Conservation (phyloP, 1,140 invertebrate genomes). For the Pogonomyrmex barbatus region DNA sequence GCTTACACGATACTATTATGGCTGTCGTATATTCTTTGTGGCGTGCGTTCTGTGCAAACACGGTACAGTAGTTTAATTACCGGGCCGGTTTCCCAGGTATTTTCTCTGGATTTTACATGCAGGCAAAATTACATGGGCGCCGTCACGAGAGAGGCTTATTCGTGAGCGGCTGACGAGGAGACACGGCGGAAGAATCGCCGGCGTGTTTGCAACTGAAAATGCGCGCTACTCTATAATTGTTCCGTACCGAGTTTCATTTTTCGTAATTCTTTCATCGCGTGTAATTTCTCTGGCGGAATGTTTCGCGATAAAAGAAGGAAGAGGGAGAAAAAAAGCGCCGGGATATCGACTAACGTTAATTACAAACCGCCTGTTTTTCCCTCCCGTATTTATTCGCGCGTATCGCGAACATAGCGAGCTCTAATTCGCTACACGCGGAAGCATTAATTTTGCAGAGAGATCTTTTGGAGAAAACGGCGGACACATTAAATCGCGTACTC, state of each 20-base stretch:
- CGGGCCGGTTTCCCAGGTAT: slow-evolving; percentile 24
- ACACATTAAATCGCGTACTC: slow-evolving; percentile 7
- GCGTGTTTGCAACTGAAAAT: slow-evolving; percentile 1
- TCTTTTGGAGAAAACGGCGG: not conserved
- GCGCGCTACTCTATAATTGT: slow-evolving; percentile 16
- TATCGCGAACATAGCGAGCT: not conserved
- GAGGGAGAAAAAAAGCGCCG: not conserved
- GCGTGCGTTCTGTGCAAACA: slow-evolving; percentile 22
- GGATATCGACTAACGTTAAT: slow-evolving; percentile 49
- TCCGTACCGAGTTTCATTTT: slow-evolving; percentile 24
- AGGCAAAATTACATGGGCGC: slow-evolving; percentile 38
- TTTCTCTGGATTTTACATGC: slow-evolving; percentile 36
- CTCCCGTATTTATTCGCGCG: slow-evolving; percentile 18
- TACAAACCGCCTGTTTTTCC: slow-evolving; percentile 31
- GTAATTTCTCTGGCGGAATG: slow-evolving; percentile 18
- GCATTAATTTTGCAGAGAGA: slow-evolving; percentile 20
- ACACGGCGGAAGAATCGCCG: not conserved
- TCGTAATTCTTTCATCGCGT: slow-evolving; percentile 23
- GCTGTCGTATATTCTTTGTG: slow-evolving; percentile 43
- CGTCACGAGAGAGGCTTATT: slow-evolving; percentile 44
- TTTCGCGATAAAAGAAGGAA: not conserved
- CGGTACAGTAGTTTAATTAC: slow-evolving; percentile 48
- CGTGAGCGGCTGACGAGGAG: not conserved
- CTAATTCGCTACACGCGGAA: not conserved
- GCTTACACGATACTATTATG: slow-evolving; percentile 40